Evolutionary conservation across 1,140 invertebrate species (phyloP), one percentile per base, ranked within the genome.

Genomic region (Pachypeltis micranthus): DNA sequence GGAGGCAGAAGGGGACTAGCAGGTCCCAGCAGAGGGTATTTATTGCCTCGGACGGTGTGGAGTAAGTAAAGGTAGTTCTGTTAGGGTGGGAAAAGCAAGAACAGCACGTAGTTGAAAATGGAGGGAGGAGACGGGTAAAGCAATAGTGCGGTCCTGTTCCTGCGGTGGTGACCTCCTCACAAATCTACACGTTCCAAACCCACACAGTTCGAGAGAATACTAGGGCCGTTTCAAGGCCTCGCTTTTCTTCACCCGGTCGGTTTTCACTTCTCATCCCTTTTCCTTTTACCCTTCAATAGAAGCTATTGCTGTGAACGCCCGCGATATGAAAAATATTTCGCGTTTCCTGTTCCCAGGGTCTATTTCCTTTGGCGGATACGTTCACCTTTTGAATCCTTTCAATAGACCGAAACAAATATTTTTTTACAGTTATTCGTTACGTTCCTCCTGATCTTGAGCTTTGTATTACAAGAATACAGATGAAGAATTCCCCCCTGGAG

Each of bases 121-220:
- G n/a, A n/a, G n/a, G n/a, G n/a, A n/a, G n/a, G n/a, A n/a, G n/a
- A n/a, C n/a, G 47, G 47, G 47, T 21, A 51, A 51, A 51, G 47
- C 47, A 51, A 51, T 51, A 51, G 47, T 51, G 47, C 23, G 47
- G 47, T 51, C 47, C 47, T 51, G 47, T 21, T 7, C n/a, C 47
- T 51, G 47, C 47, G 47, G 47, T 21, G 4, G 12, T n/a, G 7
- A 4, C 47, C 19, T 51, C 47, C 47, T 14, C 47, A 51, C 47
- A 51, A 51, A 51, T 51, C 47, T 21, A 51, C 19, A 21, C 7
- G 47, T 4, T 7, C n/a, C n/a, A n/a, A n/a, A n/a, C n/a, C n/a
- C n/a, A 21, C 34, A n/a, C 34, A 10, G 47, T 10, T 51, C 4
- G 47, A 51, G 10, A 51, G n/a, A n/a, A n/a, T n/a, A n/a, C n/a